Conservation (phyloP, 2,113 vertebrate genomes). For the Pelmatolapia mariae region DNA sequence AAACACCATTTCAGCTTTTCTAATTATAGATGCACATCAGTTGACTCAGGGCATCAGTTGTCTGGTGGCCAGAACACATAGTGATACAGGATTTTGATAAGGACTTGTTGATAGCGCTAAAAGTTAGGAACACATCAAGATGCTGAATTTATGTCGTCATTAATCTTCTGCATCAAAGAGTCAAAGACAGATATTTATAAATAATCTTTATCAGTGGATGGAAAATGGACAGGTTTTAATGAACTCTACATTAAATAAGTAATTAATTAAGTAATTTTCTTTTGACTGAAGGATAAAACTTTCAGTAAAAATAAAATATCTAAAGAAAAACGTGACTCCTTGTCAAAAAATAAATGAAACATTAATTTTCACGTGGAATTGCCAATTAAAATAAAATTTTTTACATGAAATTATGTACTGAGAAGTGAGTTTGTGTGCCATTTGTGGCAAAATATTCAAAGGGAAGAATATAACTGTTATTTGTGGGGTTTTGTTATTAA, state of each 20-base stretch:
- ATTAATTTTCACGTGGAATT: not conserved
- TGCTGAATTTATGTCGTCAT: not conserved
- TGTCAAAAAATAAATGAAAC: not conserved
- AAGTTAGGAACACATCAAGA: not conserved
- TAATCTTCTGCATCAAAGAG: not conserved
- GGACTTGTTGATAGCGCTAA: not conserved
- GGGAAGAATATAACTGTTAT: not conserved
- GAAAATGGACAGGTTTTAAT: accelerated
- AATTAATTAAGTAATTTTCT: too few relatives aligned
- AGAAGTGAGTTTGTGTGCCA: not conserved
- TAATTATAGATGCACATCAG: conserved; percentile 49
- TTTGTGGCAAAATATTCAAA: not conserved
- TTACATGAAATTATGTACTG: not conserved
- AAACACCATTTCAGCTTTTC: conserved; percentile 52
- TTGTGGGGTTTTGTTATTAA: not conserved
- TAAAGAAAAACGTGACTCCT: not conserved
- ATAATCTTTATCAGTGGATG: not conserved
- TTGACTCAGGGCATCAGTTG: conserved; percentile 19
- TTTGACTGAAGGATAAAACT: not conserved
- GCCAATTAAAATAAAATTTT: not conserved
- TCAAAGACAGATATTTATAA: not conserved
- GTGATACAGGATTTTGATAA: not conserved
- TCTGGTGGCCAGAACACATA: not conserved
- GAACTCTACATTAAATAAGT: not conserved
- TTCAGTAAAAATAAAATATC: not conserved